Evolutionary conservation across 1,140 invertebrate species (phyloP), one percentile per base, ranked within the genome.

Genomic region (Dendroctonus ponderosae): DNA sequence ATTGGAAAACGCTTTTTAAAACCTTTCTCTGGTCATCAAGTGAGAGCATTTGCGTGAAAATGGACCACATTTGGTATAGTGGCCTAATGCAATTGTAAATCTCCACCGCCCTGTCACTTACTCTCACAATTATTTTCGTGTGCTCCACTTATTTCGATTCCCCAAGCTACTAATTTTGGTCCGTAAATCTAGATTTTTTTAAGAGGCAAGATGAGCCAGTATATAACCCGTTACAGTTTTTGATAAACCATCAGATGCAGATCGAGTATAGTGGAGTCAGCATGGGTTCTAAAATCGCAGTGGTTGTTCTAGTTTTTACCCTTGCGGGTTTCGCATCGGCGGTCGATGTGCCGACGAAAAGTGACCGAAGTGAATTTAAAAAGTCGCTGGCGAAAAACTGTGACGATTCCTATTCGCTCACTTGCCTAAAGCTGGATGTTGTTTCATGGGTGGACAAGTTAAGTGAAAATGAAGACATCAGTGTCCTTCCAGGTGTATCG

Each of bases 371-470:
- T 69, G 76, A 77, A 26, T 72, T 73, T 51, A 75, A 77, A 62
- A 72, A 74, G 57, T 72, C 74, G 14, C 48, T 84, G 59, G 79
- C 70, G 41, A 85, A 84, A 71, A 87, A 90, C 70, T 92, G 91
- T 70, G 80, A 83, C 12, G 85, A 85, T 6, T 83, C 85, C 0
- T 91, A 91, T 71, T 90, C 87, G 78, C 80, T 85, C 7, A 90
- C 87, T 41, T 93, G 91, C 72, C 78, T 92, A 9, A 92, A 92
- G 75, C 80, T 93, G 51, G 89, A 91, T 77, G 85, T 91, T 9
- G 87, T 90, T 11, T 86, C 87, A 0, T 84, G 91, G 71, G 81
- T 92, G 44, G 90, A 92, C 70, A 86, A 85, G 69, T 74, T 92
- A 2, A 87, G 85, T 37, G 82, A 85, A 51, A 83, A 85, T 54